Conservation (phyloP, 2,888 invertebrate genomes). For the Gastrophysa polygoni region DNA sequence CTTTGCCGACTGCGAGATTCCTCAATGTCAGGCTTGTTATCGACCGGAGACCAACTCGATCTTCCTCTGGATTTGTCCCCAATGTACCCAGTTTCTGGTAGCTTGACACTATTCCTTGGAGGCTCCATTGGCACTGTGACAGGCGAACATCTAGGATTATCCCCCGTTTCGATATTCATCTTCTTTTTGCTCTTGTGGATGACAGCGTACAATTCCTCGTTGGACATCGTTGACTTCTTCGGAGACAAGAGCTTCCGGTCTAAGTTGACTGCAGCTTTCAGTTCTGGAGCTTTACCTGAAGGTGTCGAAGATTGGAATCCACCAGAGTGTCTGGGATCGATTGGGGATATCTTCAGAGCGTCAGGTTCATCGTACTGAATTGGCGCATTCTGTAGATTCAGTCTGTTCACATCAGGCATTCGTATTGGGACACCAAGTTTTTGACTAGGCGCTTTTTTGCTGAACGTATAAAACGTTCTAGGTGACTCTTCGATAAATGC, state of each 20-base stretch:
- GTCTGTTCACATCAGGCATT: slow-evolving; percentile 42
- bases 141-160: slow-evolving; percentile 60
- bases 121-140: slow-evolving; percentile 31
- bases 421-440: slow-evolving; percentile 52
- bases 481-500: slow-evolving; percentile 20
- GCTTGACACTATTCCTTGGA: slow-evolving; percentile 56
- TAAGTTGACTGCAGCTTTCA: slow-evolving; percentile 61
- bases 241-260: slow-evolving; percentile 66
- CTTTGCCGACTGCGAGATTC: slow-evolving; percentile 57
- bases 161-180: slow-evolving; percentile 68
- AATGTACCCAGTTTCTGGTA: slow-evolving; percentile 69
- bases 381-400: slow-evolving; percentile 47
- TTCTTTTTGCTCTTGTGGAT: slow-evolving; percentile 79
- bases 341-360: slow-evolving; percentile 69
- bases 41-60: slow-evolving; percentile 69
- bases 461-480: slow-evolving; percentile 31
- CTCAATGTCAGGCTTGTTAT: slow-evolving; percentile 52
- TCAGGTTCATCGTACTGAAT: slow-evolving; percentile 47
- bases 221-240: slow-evolving; percentile 76
- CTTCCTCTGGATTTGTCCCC: slow-evolving; percentile 62
- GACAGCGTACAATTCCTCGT: slow-evolving; percentile 77
- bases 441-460: slow-evolving; percentile 42
- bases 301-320: slow-evolving; percentile 74
- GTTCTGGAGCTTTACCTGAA: slow-evolving; percentile 54
- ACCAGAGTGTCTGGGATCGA: slow-evolving; percentile 67